Conservation (phyloP, 2,797 vertebrate species). For the Harpagifer antarcticus region DNA sequence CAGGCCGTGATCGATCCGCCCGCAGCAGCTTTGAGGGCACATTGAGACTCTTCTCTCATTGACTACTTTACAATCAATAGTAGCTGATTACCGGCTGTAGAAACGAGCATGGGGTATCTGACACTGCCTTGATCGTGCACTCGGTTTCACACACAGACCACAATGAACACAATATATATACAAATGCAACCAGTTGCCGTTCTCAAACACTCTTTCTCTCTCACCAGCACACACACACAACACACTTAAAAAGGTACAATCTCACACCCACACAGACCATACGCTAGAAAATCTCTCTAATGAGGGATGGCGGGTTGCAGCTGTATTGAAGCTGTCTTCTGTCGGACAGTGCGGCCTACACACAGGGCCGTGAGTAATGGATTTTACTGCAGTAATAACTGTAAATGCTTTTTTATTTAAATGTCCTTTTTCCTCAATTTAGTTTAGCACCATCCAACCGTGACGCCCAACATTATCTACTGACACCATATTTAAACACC, state of each 20-base stretch:
- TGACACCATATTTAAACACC: conserved; percentile 55
- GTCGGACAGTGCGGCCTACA: background rate
- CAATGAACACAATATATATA: conserved; percentile 29
- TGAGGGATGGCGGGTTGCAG: conserved; percentile 53
- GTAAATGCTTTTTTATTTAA: conserved; percentile 22
- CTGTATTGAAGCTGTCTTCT: conserved; percentile 41
- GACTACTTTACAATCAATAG: conserved; percentile 77
- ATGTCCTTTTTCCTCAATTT: conserved; percentile 19
- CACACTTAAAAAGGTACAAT: conserved; percentile 11
- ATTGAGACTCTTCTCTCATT: conserved; percentile 77
- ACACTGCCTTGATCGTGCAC: conserved; percentile 26
- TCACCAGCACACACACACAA: background rate
- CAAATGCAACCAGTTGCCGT: conserved; percentile 46
- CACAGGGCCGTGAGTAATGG: background rate
- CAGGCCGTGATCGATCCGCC: conserved; percentile 64
- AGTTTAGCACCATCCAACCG: conserved; percentile 22
- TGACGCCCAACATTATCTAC: conserved; percentile 46
- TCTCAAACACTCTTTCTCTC: conserved; percentile 5
- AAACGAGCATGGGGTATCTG: conserved; percentile 52
- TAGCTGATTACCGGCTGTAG: conserved; percentile 74
- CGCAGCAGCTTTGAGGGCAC: conserved; percentile 68
- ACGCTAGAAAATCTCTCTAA: conserved; percentile 49
- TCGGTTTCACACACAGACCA: conserved; percentile 46
- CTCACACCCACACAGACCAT: conserved; percentile 22
- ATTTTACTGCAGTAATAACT: background rate